These are phyloP conservation scores for Strigops habroptila DNA, from an alignment of 2,113 vertebrate genomes.

Conservation along the genomic window DNA sequence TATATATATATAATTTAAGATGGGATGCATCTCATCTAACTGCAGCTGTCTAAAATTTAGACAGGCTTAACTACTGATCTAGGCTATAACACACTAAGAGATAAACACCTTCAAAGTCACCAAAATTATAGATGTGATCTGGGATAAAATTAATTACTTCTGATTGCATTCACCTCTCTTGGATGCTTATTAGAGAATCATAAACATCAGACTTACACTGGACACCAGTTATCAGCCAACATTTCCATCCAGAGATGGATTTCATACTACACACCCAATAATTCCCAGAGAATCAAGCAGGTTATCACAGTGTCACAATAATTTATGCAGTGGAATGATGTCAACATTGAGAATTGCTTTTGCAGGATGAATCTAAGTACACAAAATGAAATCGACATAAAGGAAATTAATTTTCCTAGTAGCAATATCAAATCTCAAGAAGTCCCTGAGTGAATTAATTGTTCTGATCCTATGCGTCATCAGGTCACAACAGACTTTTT, in stretches of 20 bases:
- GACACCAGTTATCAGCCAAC: neutral
- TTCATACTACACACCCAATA: neutral
- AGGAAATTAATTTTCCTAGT: neutral
- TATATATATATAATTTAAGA: neutral
- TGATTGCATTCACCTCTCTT: neutral
- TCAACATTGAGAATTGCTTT: neutral
- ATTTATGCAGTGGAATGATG: neutral
- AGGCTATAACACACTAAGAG: neutral
- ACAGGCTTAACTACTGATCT: neutral
- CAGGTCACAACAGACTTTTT: neutral
- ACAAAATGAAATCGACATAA: neutral
- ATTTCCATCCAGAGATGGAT: neutral
- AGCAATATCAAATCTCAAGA: neutral
- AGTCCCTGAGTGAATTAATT: neutral
- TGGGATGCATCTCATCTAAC: neutral
- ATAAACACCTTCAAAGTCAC: neutral
- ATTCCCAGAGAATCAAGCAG: neutral
- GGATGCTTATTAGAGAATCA: neutral
- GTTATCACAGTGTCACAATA: neutral
- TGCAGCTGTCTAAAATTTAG: neutral
- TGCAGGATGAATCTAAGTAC: neutral
- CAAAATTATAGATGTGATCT: neutral
- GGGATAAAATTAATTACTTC: neutral
- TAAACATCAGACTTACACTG: neutral
- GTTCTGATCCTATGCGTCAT: accelerated